phyloP scores from a whole-genome alignment of 2,113 vertebrate species.

The Gasterosteus nipponicus region DNA sequence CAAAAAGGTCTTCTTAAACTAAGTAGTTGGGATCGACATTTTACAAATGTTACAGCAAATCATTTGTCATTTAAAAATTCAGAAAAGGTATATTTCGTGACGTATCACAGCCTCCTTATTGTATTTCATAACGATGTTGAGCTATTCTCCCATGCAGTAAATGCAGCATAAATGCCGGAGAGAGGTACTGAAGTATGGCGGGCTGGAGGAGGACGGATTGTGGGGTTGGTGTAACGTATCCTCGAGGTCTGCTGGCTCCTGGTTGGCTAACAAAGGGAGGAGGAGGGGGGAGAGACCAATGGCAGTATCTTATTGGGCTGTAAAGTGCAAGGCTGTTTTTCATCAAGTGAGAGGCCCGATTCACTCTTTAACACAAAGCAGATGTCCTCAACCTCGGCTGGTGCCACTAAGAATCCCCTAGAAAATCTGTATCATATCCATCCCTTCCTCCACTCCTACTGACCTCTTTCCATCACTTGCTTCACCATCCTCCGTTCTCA shows the following conservation, averaged over 20 bases:
- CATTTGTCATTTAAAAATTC: neutral
- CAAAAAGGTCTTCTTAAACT: neutral
- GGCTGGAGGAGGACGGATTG: constrained; percentile 33
- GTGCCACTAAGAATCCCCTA: constrained; percentile 57
- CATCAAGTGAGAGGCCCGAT: constrained; percentile 74
- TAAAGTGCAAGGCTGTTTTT: constrained; percentile 73
- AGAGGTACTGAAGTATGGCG: constrained; percentile 7
- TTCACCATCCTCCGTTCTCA: neutral
- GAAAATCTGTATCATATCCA: constrained; percentile 25
- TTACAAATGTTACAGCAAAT: neutral
- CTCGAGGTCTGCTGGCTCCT: constrained; percentile 53
- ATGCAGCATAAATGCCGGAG: constrained; percentile 21
- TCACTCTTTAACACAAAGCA: constrained; percentile 75
- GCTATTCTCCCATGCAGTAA: constrained; percentile 5
- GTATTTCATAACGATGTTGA: neutral
- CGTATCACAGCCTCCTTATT: neutral
- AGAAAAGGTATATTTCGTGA: neutral
- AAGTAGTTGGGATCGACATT: neutral
- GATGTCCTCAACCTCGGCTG: constrained; percentile 71
- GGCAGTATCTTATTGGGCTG: constrained; percentile 57
- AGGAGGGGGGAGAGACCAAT: constrained; percentile 61
- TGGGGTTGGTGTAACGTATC: constrained; percentile 45
- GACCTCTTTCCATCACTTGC: constrained; percentile 14
- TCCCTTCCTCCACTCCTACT: constrained; percentile 22
- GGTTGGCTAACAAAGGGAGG: constrained; percentile 53